phyloP scores from a whole-genome alignment of 64 coral and sea anemone genomes.

The Anthopleura sola region DNA sequence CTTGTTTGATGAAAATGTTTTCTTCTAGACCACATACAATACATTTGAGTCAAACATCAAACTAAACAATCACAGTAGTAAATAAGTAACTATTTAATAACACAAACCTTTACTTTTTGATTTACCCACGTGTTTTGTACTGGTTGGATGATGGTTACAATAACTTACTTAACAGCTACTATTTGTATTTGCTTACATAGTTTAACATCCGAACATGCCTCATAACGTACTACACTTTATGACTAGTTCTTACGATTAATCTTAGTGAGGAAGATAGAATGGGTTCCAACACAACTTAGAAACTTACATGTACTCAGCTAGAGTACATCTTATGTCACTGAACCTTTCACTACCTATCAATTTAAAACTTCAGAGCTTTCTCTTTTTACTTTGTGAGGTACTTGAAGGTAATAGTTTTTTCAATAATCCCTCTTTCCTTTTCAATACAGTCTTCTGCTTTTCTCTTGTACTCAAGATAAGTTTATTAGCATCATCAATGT shows the following conservation, averaged over 20 bases:
- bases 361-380: background rate
- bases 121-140: background rate
- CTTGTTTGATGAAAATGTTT: too few species aligned
- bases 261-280: background rate
- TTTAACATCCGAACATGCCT: background rate
- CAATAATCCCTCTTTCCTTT: constrained; percentile 41
- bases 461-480: constrained; percentile 41
- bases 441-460: constrained; percentile 38
- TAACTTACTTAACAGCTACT: background rate
- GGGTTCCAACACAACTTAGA: background rate
- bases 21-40: too few species aligned
- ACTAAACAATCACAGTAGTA: too few species aligned
- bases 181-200: too few species aligned
- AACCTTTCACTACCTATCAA: too few species aligned
- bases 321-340: too few species aligned
- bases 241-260: background rate
- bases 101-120: background rate
- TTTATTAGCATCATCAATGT: constrained; percentile 45
- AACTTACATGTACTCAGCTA: background rate
- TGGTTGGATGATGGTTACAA: background rate
- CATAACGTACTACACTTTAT: background rate
- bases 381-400: constrained; percentile 24
- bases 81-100: too few species aligned
- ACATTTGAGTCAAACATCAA: too few species aligned
- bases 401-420: constrained; percentile 31